A percentile compares a stretch with the other conserved stretches of the same genome.
Evolutionary conservation across 1,140 invertebrate species (phyloP).

Genomic region (Lamellibrachia luymesi): DNA sequence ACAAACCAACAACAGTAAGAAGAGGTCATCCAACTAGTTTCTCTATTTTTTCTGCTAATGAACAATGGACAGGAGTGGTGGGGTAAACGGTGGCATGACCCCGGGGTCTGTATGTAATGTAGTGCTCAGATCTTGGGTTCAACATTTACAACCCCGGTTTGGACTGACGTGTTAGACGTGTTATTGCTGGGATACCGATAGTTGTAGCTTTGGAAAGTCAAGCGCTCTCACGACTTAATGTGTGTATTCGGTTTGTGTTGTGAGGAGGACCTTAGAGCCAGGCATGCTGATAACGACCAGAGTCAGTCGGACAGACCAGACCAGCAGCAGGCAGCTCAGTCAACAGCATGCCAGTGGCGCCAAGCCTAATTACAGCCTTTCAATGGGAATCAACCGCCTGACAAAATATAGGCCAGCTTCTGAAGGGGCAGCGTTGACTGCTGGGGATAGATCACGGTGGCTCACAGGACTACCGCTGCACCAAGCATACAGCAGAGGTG

Average conservation of each 20-base stretch:
- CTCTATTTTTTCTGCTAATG: neutral
- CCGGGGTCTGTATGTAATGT: neutral
- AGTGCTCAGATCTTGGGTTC: neutral
- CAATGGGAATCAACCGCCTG: neutral
- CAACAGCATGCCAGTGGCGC: neutral
- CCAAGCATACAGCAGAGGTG: neutral
- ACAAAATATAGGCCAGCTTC: slow-evolving; percentile 4
- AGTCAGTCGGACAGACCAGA: neutral
- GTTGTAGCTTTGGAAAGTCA: neutral
- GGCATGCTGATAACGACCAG: neutral
- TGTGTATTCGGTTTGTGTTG: neutral
- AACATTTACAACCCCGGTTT: neutral
- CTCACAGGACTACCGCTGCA: neutral
- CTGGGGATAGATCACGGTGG: neutral
- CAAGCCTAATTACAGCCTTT: neutral
- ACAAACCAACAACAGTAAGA: neutral
- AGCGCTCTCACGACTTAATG: neutral
- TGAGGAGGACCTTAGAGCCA: neutral
- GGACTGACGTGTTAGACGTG: neutral
- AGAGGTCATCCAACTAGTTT: neutral
- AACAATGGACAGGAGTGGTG: neutral
- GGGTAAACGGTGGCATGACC: too few relatives aligned
- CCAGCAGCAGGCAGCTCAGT: neutral
- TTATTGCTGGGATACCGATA: neutral
- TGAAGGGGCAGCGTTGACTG: neutral